Evolutionary conservation across 2,113 vertebrate genomes (phyloP).

Genomic region (Ptychochromis oligacanthus): DNA sequence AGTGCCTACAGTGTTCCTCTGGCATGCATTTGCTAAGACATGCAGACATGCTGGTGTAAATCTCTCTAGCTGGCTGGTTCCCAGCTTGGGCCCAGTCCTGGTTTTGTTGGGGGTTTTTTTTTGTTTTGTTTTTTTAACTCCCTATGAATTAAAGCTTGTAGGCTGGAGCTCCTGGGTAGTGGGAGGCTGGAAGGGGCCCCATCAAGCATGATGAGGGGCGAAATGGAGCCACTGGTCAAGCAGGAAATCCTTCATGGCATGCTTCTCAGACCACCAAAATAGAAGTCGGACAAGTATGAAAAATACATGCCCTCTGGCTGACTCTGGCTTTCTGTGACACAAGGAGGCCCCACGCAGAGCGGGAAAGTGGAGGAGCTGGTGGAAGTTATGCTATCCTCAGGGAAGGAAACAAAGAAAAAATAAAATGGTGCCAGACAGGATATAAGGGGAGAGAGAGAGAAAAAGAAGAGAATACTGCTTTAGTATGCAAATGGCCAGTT

Average conservation of each 20-base stretch:
- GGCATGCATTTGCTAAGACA: constrained; percentile 2
- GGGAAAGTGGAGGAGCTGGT: background rate
- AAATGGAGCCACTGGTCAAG: constrained; percentile 60
- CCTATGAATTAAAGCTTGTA: constrained; percentile 17
- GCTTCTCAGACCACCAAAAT: constrained; percentile 49
- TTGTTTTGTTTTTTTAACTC: background rate
- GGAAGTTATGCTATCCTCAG: constrained; percentile 10
- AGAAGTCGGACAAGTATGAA: constrained; percentile 59
- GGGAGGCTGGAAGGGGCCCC: constrained; percentile 16
- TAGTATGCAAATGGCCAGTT: constrained; percentile 49
- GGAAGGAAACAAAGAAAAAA: background rate
- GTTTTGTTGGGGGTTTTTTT: background rate
- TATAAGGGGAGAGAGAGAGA: background rate
- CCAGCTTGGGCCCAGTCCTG: background rate
- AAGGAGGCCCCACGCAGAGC: constrained; percentile 15
- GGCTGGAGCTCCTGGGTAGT: constrained; percentile 17
- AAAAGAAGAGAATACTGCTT: constrained; percentile 22
- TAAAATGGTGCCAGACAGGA: background rate
- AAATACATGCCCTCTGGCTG: constrained; percentile 43
- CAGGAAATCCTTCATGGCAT: constrained; percentile 42
- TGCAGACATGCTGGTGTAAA: background rate
- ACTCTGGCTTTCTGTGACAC: constrained; percentile 25
- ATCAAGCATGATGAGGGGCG: constrained; percentile 20
- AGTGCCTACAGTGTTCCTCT: background rate
- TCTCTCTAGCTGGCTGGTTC: constrained; percentile 10